Evolutionary conservation across 2,113 vertebrate genomes (phyloP).

Genomic region (Zingel zingel): DNA sequence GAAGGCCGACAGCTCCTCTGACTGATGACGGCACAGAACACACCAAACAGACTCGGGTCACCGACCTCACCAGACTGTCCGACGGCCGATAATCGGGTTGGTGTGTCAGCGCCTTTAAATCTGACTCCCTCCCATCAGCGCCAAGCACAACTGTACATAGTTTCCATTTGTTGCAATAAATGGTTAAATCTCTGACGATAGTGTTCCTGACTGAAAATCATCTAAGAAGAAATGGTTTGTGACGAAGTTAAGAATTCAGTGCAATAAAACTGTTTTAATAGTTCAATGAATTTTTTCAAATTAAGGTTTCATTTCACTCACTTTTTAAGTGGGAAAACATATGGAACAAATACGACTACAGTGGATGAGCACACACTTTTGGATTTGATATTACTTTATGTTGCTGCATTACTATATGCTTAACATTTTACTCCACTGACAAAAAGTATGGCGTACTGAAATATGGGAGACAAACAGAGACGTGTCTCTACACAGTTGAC

Average conservation of each 20-base stretch:
- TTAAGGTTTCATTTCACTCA: background rate
- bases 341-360: background rate
- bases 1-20: no score
- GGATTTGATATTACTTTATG: background rate
- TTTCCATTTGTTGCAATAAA: no score
- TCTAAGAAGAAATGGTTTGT: no score
- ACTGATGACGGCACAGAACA: no score
- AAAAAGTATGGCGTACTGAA: background rate
- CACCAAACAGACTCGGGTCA: no score
- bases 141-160: no score
- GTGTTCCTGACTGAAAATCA: no score
- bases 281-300: background rate
- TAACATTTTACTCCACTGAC: background rate
- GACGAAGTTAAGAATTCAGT: background rate
- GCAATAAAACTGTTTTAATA: background rate
- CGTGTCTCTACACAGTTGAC: conserved; percentile 16
- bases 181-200: no score
- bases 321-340: background rate
- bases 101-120: no score
- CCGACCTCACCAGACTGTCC: no score
- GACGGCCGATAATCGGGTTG: no score
- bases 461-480: background rate
- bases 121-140: no score
- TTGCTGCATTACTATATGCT: background rate
- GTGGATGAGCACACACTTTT: background rate